These are phyloP conservation scores for Julus scanicus DNA, from an alignment of 2,888 invertebrate genomes.

Conservation along the genomic window DNA sequence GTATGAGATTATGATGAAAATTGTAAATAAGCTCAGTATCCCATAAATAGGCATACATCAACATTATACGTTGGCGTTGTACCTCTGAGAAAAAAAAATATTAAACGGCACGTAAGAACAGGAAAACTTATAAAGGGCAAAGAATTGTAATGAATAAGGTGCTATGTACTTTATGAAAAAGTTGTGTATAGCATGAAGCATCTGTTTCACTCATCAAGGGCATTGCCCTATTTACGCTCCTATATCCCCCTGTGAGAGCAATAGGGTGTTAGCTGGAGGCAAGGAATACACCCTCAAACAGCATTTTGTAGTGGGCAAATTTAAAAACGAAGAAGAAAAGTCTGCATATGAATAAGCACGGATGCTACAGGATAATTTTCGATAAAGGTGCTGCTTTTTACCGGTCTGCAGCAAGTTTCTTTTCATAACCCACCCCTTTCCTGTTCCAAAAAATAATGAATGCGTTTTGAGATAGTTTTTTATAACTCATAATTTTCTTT, in stretches of 20 bases:
- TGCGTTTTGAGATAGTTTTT: background rate
- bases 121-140: constrained; percentile 20
- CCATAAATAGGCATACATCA: background rate
- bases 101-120: constrained; percentile 16
- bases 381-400: background rate
- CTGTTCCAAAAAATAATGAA: background rate
- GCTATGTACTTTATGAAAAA: constrained; percentile 14
- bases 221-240: constrained; percentile 29
- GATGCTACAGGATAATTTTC: background rate
- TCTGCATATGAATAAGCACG: background rate
- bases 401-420: background rate
- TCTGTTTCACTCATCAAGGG: constrained; percentile 43
- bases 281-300: constrained; percentile 22
- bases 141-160: constrained; percentile 23
- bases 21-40: background rate
- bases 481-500: background rate
- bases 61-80: background rate
- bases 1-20: background rate
- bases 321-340: background rate
- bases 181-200: constrained; percentile 10
- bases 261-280: background rate
- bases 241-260: background rate
- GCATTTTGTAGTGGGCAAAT: background rate
- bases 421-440: background rate
- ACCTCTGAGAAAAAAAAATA: background rate